phyloP scores from a whole-genome alignment of 2,888 invertebrate genomes.

The Sinodicranocentrus sp. region DNA sequence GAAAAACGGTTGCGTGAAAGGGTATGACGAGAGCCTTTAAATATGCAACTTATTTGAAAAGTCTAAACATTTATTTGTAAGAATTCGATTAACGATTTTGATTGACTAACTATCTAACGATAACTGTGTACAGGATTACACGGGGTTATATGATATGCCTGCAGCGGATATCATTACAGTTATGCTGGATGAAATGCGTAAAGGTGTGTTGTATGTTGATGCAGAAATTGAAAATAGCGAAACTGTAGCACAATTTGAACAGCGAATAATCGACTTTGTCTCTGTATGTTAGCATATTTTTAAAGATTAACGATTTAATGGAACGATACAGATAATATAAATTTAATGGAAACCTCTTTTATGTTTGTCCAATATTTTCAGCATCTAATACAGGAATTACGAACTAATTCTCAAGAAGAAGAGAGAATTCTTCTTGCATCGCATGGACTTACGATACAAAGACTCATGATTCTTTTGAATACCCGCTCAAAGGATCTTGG shows the following conservation, averaged over 20 bases:
- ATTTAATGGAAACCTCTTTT: not conserved
- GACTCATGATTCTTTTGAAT: slow-evolving; percentile 44
- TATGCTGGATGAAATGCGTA: slow-evolving; percentile 7
- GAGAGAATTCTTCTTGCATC: slow-evolving; percentile 40
- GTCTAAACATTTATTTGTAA: not conserved
- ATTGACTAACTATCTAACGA: not conserved
- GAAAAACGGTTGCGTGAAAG: slow-evolving; percentile 36
- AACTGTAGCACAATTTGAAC: slow-evolving; percentile 26
- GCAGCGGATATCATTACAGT: slow-evolving; percentile 1
- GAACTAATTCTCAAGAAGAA: not conserved
- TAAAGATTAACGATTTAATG: not conserved
- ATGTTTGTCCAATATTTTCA: slow-evolving; percentile 19
- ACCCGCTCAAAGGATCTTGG: slow-evolving; percentile 1
- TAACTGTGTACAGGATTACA: slow-evolving; percentile 26
- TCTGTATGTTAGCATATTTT: slow-evolving; percentile 21
- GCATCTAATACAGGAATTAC: slow-evolving; percentile 18
- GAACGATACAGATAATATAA: not conserved
- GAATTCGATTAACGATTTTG: not conserved
- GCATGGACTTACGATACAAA: slow-evolving; percentile 41
- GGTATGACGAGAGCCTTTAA: not conserved
- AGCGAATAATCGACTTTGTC: slow-evolving; percentile 27
- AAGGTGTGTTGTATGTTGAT: slow-evolving; percentile 10
- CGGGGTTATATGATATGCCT: not conserved
- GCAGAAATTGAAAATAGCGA: slow-evolving; percentile 43
- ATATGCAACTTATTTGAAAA: not conserved